Conservation (phyloP, 2,113 vertebrate genomes). For the Microcebus griseorufus region DNA sequence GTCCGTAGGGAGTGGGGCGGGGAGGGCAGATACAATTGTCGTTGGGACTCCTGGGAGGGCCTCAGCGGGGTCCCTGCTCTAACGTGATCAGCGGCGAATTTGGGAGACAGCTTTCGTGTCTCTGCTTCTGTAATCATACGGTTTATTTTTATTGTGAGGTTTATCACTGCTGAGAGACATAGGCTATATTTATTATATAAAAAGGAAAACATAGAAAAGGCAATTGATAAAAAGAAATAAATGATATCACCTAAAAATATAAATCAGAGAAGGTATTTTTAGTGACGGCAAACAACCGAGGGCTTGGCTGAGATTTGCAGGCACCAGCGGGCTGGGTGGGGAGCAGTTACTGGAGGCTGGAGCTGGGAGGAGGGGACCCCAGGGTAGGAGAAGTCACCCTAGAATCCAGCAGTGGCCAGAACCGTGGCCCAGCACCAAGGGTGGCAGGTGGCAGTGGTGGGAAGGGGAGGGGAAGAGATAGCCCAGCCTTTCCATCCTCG, state of each 20-base stretch:
- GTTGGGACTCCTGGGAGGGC: accelerated
- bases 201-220: not conserved
- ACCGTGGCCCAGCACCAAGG: not conserved
- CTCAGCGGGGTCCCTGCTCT: accelerated
- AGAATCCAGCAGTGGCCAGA: not conserved
- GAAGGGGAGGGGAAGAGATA: not conserved
- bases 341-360: too few relatives aligned
- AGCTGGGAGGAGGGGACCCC: not conserved
- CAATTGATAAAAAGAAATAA: not conserved
- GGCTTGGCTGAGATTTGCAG: not conserved
- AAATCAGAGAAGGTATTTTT: not conserved
- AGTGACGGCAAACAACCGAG: not conserved
- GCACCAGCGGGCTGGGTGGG: too few relatives aligned
- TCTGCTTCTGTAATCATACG: not conserved
- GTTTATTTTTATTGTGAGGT: not conserved
- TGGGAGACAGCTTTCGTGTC: not conserved
- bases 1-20: accelerated
- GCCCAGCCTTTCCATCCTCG: not conserved
- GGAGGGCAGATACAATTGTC: accelerated
- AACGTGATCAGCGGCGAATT: accelerated
- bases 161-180: not conserved
- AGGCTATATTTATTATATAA: not conserved
- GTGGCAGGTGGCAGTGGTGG: not conserved
- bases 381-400: accelerated
- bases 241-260: not conserved